Evolutionary conservation across 2,888 invertebrate genomes (phyloP), one percentile per base, ranked within the genome.

Genomic region (Latrodectus elegans): DNA sequence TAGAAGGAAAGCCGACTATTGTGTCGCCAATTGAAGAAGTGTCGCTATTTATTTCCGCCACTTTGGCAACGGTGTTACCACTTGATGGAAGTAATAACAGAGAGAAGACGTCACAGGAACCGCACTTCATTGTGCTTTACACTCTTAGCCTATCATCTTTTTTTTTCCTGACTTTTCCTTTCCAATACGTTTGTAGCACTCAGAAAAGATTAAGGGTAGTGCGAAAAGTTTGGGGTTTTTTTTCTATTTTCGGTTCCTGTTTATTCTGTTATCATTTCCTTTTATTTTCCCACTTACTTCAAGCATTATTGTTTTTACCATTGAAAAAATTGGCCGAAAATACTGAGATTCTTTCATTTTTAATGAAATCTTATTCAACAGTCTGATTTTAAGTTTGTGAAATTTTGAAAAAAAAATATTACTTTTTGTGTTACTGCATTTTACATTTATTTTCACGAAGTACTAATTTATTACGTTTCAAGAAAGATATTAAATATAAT

Each of bases 31-130:
- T 87, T 77, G 81, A 71, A 87, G 75, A 51, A 77, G 81, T 77
- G 81, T 82, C 81, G 72, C 77, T 87, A 65, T 82, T 84, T 81
- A 77, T 87, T 81, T 81, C 86, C 77, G 81, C 86, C 76, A 86
- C 80, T 86, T 86, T 86, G 71, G 79, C 75, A 26, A 53, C 60
- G 72, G 73, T 22, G 65, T 76, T 75, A 75, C 75, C 76, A 53
- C 71, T 86, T 76, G 86, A 76, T 87, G 77, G 73, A 67, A 74
- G 68, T 87, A 87, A 81, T 87, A 87, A 81, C 77, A 81, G 9
- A 51, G 75, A 70, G 68, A 53, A 22, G 65, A 55, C 53, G 14
- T 55, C 26, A n/a, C 60, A 73, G 73, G 74, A 80, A 75, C 68
- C 79, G 53, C 78, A 78, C 73, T 78, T 77, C 49, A 74, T 84